Evolutionary conservation across 1,140 invertebrate species (phyloP), one percentile per base, ranked within the genome.

Genomic region (Oncopodura yosiiana): DNA sequence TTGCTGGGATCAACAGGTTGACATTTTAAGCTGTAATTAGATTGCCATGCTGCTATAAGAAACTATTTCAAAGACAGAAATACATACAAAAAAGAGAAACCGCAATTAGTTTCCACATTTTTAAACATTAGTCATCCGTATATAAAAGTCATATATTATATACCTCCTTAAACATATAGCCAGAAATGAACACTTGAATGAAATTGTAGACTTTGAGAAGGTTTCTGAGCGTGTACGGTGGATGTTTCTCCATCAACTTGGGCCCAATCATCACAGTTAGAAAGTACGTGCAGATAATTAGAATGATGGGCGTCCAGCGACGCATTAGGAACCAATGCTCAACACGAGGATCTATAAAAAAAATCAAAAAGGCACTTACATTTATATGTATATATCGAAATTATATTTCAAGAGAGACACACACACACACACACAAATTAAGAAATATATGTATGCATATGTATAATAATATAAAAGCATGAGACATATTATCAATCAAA

Each of bases 21-120:
- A 69, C 89, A 92, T 65, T 79, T 79, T 77, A 86, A 88, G 71
- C 81, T 89, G 69, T 87, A 86, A 54, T 77, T 77, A 34, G 67
- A 74, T 58, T 79, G 69, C 73, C 75, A 78, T 2, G 73, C 80
- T 38, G 67, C 80, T 64, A 78, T 79, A 39, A 78, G 71, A 44
- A 76, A 83, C 78, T 79, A 67, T 53, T 58, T 46, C 36, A 53
- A 44, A 66, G 65, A 43, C 56, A 60, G 60, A 32, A 59, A 45
- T 46, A 57, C 53, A 64, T 57, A 63, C 5, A 56, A 49, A 29
- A 24, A 5, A 44, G 18, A 45, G 8, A n/a, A n/a, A n/a, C n/a
- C n/a, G n/a, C n/a, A 21, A 19, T 27, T n/a, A 27, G 32, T 37
- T 16, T 44, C 19, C 37, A 21, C 6, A 45, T 21, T 24, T 43